A percentile compares a stretch with the other conserved stretches of the same genome.
phyloP scores from a whole-genome alignment of 2,113 vertebrate genomes.

The Aspidoscelis tigris region DNA sequence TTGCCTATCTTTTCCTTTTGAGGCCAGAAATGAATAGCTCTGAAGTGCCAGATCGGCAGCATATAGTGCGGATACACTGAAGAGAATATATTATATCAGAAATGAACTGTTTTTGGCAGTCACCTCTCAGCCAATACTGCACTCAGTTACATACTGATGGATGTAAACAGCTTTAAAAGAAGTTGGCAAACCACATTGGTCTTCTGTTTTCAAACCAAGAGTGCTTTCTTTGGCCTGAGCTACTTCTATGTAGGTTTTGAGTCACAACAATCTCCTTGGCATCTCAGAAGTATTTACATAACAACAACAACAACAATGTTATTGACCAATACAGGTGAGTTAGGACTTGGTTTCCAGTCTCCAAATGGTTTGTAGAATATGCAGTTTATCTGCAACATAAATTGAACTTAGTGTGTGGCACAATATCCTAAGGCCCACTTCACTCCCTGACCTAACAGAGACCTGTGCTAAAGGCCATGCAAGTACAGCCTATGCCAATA shows the following conservation, averaged over 20 bases:
- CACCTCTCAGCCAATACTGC: conserved; percentile 15
- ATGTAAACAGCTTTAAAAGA: not conserved
- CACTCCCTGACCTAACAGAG: too few relatives aligned
- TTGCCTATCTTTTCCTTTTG: conserved; percentile 36
- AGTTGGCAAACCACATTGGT: not conserved
- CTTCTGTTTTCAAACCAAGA: not conserved
- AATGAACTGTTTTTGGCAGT: conserved; percentile 29
- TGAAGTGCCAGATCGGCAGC: conserved; percentile 31
- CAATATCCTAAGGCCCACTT: too few relatives aligned
- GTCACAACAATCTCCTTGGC: not conserved
- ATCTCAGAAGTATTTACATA: not conserved
- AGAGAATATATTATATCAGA: conserved; percentile 41
- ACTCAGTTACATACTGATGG: conserved; percentile 42
- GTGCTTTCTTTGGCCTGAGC: not conserved
- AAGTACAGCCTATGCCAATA: too few relatives aligned
- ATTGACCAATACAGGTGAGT: not conserved
- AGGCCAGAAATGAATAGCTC: conserved; percentile 43
- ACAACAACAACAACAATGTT: not conserved
- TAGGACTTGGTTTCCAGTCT: not conserved
- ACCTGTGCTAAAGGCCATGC: too few relatives aligned
- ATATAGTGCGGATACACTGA: not conserved
- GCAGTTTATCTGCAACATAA: not conserved
- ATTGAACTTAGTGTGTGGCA: not conserved
- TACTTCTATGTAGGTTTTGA: not conserved
- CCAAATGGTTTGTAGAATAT: not conserved